A percentile compares a stretch with the other conserved stretches of the same genome.
Conservation (phyloP, 2,113 vertebrate species). For the Anhinga rufa region DNA sequence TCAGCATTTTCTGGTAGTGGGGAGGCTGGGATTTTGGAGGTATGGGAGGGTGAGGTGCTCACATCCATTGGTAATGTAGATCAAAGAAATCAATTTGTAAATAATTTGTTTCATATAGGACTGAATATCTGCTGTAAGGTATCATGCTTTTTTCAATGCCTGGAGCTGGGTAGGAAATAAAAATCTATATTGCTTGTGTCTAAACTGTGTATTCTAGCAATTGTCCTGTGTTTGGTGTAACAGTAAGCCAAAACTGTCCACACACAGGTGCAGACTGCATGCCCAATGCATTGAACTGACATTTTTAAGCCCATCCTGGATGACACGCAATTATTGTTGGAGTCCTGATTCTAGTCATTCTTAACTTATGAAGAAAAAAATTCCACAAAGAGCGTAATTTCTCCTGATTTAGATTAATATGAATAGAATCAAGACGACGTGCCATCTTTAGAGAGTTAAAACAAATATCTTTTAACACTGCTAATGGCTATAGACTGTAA, state of each 20-base stretch:
- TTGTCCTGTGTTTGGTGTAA: not conserved
- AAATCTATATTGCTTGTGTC: not conserved
- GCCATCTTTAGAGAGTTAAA: not conserved
- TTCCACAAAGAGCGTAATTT: not conserved
- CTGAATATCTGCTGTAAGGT: not conserved
- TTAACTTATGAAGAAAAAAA: not conserved
- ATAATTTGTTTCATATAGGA: not conserved
- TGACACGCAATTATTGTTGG: not conserved
- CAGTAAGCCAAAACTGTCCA: not conserved
- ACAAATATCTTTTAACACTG: not conserved
- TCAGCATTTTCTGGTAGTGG: not conserved
- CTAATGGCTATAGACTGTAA: constrained; percentile 22
- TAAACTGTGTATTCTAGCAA: not conserved
- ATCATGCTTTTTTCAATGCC: not conserved
- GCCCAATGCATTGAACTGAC: not conserved
- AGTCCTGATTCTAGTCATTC: not conserved
- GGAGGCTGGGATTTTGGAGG: not conserved
- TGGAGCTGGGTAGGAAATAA: not conserved
- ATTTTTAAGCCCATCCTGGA: not conserved
- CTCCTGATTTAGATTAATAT: not conserved
- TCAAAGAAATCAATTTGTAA: not conserved
- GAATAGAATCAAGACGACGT: not conserved
- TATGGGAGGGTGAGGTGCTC: not conserved
- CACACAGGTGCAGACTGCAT: not conserved
- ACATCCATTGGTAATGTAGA: not conserved